These are phyloP conservation scores for Agriopis marginaria DNA, from an alignment of 2,888 invertebrate species.

Conservation along the genomic window DNA sequence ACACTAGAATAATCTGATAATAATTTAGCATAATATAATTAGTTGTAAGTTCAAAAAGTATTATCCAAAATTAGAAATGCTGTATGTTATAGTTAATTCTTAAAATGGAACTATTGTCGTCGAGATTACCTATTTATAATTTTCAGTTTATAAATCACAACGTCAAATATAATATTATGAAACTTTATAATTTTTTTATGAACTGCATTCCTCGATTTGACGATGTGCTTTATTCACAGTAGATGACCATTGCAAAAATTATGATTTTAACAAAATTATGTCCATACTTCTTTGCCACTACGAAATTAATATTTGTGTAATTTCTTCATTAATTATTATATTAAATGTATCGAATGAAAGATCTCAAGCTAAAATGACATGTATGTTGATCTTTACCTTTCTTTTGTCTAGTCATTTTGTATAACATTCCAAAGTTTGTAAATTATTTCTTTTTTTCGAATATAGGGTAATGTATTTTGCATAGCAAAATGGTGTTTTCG, in stretches of 20 bases:
- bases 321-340: conserved; percentile 52
- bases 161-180: conserved; percentile 51
- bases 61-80: conserved; percentile 84
- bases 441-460: conserved; percentile 70
- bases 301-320: conserved; percentile 52
- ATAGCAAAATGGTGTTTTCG: conserved; percentile 82
- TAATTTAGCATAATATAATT: conserved; percentile 80
- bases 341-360: conserved; percentile 62
- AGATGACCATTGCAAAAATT: conserved; percentile 42
- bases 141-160: conserved; percentile 55
- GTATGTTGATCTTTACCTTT: conserved; percentile 58
- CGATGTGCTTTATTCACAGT: conserved; percentile 55
- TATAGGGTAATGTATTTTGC: conserved; percentile 81
- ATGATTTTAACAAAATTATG: conserved; percentile 51
- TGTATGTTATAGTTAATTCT: conserved; percentile 77
- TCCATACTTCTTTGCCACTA: conserved; percentile 52
- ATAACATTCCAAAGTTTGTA: conserved; percentile 82
- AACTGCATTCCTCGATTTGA: conserved; percentile 52
- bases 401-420: conserved; percentile 82
- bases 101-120: conserved; percentile 68
- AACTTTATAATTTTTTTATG: conserved; percentile 53
- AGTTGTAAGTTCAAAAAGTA: conserved; percentile 81
- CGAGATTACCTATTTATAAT: conserved; percentile 46
- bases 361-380: conserved; percentile 68
- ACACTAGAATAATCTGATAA: conserved; percentile 80